Evolutionary conservation across 2,888 invertebrate genomes (phyloP).

Genomic region (Rapana venosa): DNA sequence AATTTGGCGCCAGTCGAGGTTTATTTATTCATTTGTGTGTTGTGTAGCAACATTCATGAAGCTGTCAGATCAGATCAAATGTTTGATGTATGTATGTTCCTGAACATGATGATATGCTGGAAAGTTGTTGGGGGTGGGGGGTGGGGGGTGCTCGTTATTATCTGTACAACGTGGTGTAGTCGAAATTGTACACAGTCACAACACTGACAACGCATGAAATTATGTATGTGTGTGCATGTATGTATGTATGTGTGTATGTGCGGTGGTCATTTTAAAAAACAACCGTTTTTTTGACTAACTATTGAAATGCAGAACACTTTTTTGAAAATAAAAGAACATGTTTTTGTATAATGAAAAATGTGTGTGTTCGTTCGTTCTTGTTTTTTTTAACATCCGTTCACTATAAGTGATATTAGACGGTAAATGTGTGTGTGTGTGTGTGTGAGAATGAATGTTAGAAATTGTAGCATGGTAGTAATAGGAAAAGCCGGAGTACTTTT

Average conservation of each 20-base stretch:
- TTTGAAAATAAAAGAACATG: slow-evolving; percentile 14
- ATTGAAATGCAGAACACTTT: not conserved
- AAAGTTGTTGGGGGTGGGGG: too few relatives aligned
- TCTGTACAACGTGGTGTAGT: not conserved
- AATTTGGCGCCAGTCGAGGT: not conserved
- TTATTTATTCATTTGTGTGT: not conserved
- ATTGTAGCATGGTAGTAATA: too few relatives aligned
- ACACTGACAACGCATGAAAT: not conserved
- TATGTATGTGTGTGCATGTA: not conserved
- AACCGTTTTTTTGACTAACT: not conserved
- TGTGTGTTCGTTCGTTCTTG: too few relatives aligned
- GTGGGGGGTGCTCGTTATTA: too few relatives aligned
- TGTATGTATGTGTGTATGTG: too few relatives aligned
- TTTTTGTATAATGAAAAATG: not conserved
- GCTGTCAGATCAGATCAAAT: not conserved
- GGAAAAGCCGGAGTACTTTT: too few relatives aligned
- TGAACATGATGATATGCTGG: too few relatives aligned
- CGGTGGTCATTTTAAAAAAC: not conserved
- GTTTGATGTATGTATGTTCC: not conserved
- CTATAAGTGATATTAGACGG: too few relatives aligned
- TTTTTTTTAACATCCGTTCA: too few relatives aligned
- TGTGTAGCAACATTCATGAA: not conserved
- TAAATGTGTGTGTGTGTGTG: slow-evolving; percentile 2
- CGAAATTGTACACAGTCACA: not conserved
- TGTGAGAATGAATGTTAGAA: too few relatives aligned